phyloP scores from a whole-genome alignment of 2,888 invertebrate genomes.

The Andrena chrysosceles region DNA sequence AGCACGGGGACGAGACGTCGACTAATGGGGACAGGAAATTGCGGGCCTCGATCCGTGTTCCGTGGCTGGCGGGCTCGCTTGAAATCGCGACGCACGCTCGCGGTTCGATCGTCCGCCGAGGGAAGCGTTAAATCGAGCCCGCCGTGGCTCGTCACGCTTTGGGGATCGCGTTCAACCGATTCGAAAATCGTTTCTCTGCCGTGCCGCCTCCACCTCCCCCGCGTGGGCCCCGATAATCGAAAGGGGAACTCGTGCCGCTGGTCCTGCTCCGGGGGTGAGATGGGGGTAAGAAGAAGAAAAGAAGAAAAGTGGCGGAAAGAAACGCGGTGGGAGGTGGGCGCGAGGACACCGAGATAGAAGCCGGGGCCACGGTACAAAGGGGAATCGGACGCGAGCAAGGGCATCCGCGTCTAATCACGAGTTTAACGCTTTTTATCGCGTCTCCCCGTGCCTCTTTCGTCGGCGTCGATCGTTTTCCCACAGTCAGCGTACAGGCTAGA shows the following conservation, averaged over 20 bases:
- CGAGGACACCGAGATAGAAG: slow-evolving; percentile 27
- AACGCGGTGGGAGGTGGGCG: slow-evolving; percentile 16
- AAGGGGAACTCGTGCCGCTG: slow-evolving; percentile 56
- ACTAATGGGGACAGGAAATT: slow-evolving; percentile 52
- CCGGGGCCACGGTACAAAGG: slow-evolving; percentile 53
- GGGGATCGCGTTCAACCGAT: slow-evolving; percentile 20
- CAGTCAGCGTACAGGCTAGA: slow-evolving; percentile 74
- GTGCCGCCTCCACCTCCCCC: slow-evolving; percentile 4
- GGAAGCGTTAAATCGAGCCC: slow-evolving; percentile 42
- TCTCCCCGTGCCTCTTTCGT: slow-evolving; percentile 72
- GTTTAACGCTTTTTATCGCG: slow-evolving; percentile 84
- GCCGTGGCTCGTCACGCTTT: slow-evolving; percentile 49
- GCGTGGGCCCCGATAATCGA: slow-evolving; percentile 37
- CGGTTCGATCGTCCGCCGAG: slow-evolving; percentile 6
- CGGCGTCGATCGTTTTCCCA: slow-evolving; percentile 83
- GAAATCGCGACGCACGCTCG: slow-evolving; percentile 23
- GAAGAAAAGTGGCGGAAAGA: slow-evolving; percentile 35
- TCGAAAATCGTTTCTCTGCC: slow-evolving; percentile 32
- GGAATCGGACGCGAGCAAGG: slow-evolving; percentile 72
- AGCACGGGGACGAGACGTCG: slow-evolving; percentile 27
- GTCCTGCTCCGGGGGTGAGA: no score
- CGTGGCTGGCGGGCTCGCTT: neutral
- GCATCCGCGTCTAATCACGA: slow-evolving; percentile 83
- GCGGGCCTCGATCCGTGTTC: slow-evolving; percentile 18
- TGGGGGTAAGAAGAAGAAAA: slow-evolving; percentile 4